Evolutionary conservation across 2,797 vertebrate genomes (phyloP).

Genomic region (Miichthys miiuy): DNA sequence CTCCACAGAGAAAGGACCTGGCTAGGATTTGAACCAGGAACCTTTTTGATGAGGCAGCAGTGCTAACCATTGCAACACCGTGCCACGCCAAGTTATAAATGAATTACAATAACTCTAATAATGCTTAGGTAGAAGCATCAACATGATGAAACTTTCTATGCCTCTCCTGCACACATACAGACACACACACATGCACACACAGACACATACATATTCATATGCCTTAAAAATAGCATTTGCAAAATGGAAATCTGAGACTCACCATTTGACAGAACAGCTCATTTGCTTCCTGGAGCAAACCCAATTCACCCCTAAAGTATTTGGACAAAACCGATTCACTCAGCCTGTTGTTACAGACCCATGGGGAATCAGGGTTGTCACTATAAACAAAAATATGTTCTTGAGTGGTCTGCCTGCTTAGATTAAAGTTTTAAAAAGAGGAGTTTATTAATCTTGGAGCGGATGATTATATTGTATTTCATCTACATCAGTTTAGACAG

Average conservation of each 20-base stretch:
- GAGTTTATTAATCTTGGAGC: constrained; percentile 36
- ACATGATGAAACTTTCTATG: neutral
- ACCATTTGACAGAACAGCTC: constrained; percentile 22
- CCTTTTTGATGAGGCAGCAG: too few relatives aligned
- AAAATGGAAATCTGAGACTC: constrained; percentile 18
- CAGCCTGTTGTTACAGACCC: constrained; percentile 31
- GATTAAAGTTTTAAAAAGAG: constrained; percentile 30
- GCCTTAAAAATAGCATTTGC: constrained; percentile 1
- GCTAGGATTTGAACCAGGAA: too few relatives aligned
- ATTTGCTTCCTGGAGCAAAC: constrained; percentile 27
- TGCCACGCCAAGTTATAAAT: too few relatives aligned
- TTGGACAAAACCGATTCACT: constrained; percentile 47
- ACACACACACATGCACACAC: neutral
- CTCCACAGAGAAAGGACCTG: too few relatives aligned
- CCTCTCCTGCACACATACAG: neutral
- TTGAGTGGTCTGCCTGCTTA: constrained; percentile 33
- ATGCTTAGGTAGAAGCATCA: neutral
- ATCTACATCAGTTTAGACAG: constrained; percentile 61
- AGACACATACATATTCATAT: constrained; percentile 1
- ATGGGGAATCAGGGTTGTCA: neutral
- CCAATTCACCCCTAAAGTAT: constrained; percentile 33
- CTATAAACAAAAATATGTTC: constrained; percentile 39
- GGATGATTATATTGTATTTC: constrained; percentile 37
- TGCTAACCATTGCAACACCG: too few relatives aligned
- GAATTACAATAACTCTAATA: neutral